Conservation (phyloP, 2,888 invertebrate genomes). For the Pachydiplax longipennis region DNA sequence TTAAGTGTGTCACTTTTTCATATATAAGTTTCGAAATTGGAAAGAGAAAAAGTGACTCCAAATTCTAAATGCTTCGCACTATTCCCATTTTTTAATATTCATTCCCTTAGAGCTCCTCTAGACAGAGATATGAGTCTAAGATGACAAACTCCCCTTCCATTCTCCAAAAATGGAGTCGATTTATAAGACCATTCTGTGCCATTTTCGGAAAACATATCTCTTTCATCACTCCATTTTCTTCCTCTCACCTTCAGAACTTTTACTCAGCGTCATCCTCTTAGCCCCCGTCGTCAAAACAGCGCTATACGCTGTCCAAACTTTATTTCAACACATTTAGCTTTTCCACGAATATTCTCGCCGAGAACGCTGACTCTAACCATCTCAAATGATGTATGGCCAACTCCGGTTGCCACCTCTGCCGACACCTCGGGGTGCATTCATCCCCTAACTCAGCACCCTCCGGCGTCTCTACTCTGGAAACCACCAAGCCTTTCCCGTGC, state of each 20-base stretch:
- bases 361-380: not conserved
- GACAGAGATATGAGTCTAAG: too few species aligned
- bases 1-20: too few species aligned
- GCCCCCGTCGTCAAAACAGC: not conserved
- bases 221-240: not conserved
- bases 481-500: not conserved
- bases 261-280: not conserved
- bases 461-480: not conserved
- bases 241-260: not conserved
- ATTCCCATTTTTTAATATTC: too few species aligned
- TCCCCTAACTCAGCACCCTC: not conserved
- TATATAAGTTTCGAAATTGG: too few species aligned
- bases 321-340: conserved; percentile 38
- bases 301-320: conserved; percentile 24
- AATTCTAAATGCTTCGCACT: not conserved
- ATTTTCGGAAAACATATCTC: not conserved
- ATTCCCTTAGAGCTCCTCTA: not conserved
- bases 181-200: not conserved
- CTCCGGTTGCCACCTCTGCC: not conserved
- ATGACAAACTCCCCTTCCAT: not conserved
- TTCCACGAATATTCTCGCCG: not conserved
- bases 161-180: not conserved
- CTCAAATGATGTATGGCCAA: conserved; percentile 25
- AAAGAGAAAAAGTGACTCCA: too few species aligned
- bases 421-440: not conserved